Conservation (phyloP, 2,888 invertebrate species). For the Napeogenes inachia region DNA sequence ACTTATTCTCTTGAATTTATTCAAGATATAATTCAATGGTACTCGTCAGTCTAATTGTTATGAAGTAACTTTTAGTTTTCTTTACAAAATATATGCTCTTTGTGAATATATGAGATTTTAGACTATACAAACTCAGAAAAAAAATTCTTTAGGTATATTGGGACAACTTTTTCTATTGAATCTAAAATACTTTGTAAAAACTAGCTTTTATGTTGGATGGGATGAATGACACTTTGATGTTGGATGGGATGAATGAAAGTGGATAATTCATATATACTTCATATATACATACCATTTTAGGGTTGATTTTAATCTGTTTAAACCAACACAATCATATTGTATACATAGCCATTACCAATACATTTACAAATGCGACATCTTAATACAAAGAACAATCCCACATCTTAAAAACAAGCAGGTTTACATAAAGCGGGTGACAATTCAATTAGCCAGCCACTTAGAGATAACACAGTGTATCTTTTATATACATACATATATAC, state of each 20-base stretch:
- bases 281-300: too few species aligned
- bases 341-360: neutral
- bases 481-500: neutral
- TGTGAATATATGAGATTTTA: too few species aligned
- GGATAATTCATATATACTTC: too few species aligned
- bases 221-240: too few species aligned
- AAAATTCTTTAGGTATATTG: neutral
- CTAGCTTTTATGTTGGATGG: too few species aligned
- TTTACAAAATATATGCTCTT: too few species aligned
- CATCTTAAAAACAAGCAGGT: neutral
- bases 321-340: neutral
- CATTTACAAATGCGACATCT: neutral
- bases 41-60: too few species aligned
- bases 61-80: too few species aligned
- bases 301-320: too few species aligned
- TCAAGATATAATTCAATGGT: neutral
- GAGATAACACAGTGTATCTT: neutral
- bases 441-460: neutral
- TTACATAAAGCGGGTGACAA: neutral
- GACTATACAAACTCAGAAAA: too few species aligned
- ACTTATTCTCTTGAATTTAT: constrained; percentile 1
- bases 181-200: neutral
- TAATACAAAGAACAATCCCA: neutral
- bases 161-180: neutral
- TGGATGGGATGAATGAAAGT: too few species aligned